These are phyloP conservation scores for Pseudomyrmex concolor DNA, from an alignment of 1,140 invertebrate species.

Conservation along the genomic window DNA sequence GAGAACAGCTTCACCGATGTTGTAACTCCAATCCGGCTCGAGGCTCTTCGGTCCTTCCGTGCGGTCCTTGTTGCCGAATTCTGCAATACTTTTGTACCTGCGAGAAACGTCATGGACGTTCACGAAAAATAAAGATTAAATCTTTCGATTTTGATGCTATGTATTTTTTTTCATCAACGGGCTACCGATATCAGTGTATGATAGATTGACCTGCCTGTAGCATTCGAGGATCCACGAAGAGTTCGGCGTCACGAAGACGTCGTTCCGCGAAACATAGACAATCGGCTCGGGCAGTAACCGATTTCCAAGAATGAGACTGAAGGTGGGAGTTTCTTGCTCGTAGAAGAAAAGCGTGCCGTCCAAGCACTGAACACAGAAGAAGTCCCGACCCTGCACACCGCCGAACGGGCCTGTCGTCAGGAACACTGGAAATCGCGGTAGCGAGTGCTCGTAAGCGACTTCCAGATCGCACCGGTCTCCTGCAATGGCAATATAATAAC, in stretches of 20 bases:
- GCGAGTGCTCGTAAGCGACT: conserved; percentile 88
- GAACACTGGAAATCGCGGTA: conserved; percentile 88
- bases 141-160: too few relatives aligned
- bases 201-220: conserved; percentile 88
- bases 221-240: conserved; percentile 91
- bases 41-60: conserved; percentile 76
- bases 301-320: conserved; percentile 90
- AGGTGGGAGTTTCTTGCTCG: conserved; percentile 94
- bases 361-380: conserved; percentile 94
- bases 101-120: neutral
- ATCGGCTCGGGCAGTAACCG: conserved; percentile 92
- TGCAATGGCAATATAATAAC: conserved; percentile 69
- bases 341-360: conserved; percentile 94
- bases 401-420: conserved; percentile 93
- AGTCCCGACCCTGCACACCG: conserved; percentile 90
- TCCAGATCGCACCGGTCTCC: conserved; percentile 88
- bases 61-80: conserved; percentile 84
- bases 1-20: conserved; percentile 91
- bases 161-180: conserved; percentile 21
- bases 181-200: conserved; percentile 6
- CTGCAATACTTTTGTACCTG: conserved; percentile 89
- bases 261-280: conserved; percentile 90
- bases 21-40: conserved; percentile 90
- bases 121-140: too few relatives aligned
- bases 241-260: conserved; percentile 92